A percentile compares a stretch with the other conserved stretches of the same genome.
Conservation (phyloP, 2,888 invertebrate genomes). For the Leuctra nigra region DNA sequence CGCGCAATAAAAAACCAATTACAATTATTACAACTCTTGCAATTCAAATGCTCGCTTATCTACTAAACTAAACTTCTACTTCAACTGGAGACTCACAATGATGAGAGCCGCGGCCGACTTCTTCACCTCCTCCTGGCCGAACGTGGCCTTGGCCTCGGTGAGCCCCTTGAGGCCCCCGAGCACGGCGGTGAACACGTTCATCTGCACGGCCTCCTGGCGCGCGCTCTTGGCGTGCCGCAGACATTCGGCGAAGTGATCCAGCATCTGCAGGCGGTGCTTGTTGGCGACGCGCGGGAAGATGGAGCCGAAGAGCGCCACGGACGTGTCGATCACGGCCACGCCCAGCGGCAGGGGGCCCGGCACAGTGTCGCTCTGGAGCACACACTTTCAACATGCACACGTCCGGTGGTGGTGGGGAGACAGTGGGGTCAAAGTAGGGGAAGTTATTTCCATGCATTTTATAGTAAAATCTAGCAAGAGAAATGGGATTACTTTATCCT, state of each 20-base stretch:
- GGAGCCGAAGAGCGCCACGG: constrained; percentile 86
- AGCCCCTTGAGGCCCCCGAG: constrained; percentile 82
- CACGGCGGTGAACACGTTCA: constrained; percentile 93
- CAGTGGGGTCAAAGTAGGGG: too few relatives aligned
- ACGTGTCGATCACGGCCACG: constrained; percentile 93
- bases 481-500: too few relatives aligned
- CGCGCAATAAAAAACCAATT: too few relatives aligned
- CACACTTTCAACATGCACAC: too few relatives aligned
- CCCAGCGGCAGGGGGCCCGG: constrained; percentile 86
- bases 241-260: constrained; percentile 94
- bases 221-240: constrained; percentile 88
- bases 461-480: too few relatives aligned
- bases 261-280: constrained; percentile 95
- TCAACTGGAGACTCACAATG: constrained; percentile 61
- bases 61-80: too few relatives aligned
- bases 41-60: too few relatives aligned
- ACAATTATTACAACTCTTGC: too few relatives aligned
- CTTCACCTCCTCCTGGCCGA: constrained; percentile 87
- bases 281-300: constrained; percentile 92
- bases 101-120: constrained; percentile 76
- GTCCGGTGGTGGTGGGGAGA: too few relatives aligned
- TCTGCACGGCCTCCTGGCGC: constrained; percentile 90
- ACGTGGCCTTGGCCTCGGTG: constrained; percentile 75
- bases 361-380: constrained; percentile 47
- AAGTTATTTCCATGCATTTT: too few relatives aligned